Conservation (phyloP, 2,888 invertebrate genomes). For the Heliconius hortense region DNA sequence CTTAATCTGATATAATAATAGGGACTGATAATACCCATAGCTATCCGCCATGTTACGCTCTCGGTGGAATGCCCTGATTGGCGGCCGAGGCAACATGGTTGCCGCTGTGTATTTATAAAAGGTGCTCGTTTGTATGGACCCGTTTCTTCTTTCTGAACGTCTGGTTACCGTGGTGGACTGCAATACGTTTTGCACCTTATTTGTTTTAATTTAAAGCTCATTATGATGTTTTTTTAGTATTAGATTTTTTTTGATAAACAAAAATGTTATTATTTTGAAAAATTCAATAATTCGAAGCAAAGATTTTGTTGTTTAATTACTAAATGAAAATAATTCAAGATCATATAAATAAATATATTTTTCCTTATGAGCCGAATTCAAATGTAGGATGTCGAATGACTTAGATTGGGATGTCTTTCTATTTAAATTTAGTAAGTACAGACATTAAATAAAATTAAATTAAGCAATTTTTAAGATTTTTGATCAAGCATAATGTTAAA, state of each 20-base stretch:
- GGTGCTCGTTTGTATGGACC: conserved; percentile 47
- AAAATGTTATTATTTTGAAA: not conserved
- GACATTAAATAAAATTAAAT: not conserved
- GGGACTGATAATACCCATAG: conserved; percentile 61
- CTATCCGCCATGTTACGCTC: conserved; percentile 67
- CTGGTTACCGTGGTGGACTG: conserved; percentile 38
- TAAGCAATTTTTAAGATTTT: not conserved
- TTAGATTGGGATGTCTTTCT: not conserved
- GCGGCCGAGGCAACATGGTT: conserved; percentile 69
- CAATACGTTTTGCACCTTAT: conserved; percentile 39
- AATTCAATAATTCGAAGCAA: not conserved
- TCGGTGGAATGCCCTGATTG: conserved; percentile 64
- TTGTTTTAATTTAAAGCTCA: not conserved
- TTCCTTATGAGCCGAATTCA: not conserved
- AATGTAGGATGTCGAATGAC: not conserved
- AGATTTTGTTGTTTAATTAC: not conserved
- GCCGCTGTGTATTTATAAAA: conserved; percentile 55
- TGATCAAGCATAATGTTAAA: not conserved
- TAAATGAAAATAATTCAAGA: not conserved
- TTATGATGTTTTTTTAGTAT: conserved; percentile 1
- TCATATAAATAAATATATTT: not conserved
- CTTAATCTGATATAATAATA: conserved; percentile 57
- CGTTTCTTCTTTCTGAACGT: conserved; percentile 47
- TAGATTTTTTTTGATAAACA: not conserved
- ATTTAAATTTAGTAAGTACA: not conserved